Conservation (phyloP, 2,888 invertebrate species). For the Chymomyza amoena region DNA sequence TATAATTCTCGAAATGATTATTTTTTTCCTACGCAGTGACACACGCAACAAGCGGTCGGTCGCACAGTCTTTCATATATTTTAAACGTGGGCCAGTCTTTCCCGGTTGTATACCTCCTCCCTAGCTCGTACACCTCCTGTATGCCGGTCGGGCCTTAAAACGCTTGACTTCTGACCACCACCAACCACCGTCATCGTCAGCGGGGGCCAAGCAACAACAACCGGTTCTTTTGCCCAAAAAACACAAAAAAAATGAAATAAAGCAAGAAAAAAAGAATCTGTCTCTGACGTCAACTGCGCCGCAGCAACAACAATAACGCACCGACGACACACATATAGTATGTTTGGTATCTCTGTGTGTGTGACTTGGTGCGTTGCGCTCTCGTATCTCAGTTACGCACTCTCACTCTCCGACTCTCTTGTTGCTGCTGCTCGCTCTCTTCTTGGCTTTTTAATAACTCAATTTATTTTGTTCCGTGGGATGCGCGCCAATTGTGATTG, state of each 20-base stretch:
- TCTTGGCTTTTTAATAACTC: slow-evolving; percentile 46
- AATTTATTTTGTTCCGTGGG: slow-evolving; percentile 44
- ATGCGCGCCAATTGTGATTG: slow-evolving; percentile 52
- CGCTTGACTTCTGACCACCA: slow-evolving; percentile 23
- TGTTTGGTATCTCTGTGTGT: background rate
- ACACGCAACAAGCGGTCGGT: slow-evolving; percentile 21
- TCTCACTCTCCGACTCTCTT: background rate
- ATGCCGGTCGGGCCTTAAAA: slow-evolving; percentile 15
- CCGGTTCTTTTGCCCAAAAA: slow-evolving; percentile 64
- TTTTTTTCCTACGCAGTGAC: slow-evolving; percentile 23
- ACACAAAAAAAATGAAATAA: slow-evolving; percentile 12
- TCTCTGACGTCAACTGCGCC: slow-evolving; percentile 67
- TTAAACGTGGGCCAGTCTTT: background rate
- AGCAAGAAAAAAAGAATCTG: slow-evolving; percentile 28
- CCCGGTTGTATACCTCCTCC: slow-evolving; percentile 14
- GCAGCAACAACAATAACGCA: slow-evolving; percentile 42
- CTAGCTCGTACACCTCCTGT: background rate
- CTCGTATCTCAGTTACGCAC: background rate
- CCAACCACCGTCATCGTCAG: slow-evolving; percentile 39
- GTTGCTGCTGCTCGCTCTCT: background rate
- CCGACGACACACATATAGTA: slow-evolving; percentile 16
- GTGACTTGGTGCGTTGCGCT: slow-evolving; percentile 18
- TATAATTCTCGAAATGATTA: slow-evolving; percentile 10
- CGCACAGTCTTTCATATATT: slow-evolving; percentile 9
- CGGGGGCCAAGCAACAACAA: slow-evolving; percentile 33